Conservation (phyloP, 1,140 invertebrate genomes). For the Archegozetes longisetosus region DNA sequence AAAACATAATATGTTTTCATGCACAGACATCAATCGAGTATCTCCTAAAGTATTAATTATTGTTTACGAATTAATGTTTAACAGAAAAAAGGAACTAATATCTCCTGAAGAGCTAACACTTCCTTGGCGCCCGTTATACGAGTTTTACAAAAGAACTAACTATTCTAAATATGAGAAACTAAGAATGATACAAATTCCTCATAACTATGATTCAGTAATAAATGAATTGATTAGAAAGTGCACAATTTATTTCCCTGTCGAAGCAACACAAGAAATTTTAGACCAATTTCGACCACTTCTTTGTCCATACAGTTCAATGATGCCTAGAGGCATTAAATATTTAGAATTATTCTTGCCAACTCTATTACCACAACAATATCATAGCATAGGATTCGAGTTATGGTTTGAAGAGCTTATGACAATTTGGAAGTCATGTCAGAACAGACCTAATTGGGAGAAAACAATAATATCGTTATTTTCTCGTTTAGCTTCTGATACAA, state of each 20-base stretch:
- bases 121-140: slow-evolving; percentile 70
- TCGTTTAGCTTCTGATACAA: slow-evolving; percentile 49
- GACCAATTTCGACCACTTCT: slow-evolving; percentile 61
- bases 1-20: too few relatives aligned
- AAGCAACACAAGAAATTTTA: slow-evolving; percentile 69
- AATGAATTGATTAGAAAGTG: slow-evolving; percentile 27
- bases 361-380: slow-evolving; percentile 41
- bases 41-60: too few relatives aligned
- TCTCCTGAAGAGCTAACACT: slow-evolving; percentile 59
- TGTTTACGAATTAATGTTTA: too few relatives aligned
- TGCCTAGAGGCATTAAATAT: slow-evolving; percentile 43
- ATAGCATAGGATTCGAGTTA: slow-evolving; percentile 46
- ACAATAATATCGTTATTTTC: slow-evolving; percentile 52
- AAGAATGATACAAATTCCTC: slow-evolving; percentile 38
- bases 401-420: slow-evolving; percentile 70
- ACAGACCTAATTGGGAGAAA: slow-evolving; percentile 51
- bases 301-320: slow-evolving; percentile 47
- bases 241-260: slow-evolving; percentile 45
- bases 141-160: slow-evolving; percentile 38
- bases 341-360: slow-evolving; percentile 62
- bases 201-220: slow-evolving; percentile 21
- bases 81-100: slow-evolving; percentile 57
- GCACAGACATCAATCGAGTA: too few relatives aligned
- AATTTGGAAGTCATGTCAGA: slow-evolving; percentile 55
- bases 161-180: slow-evolving; percentile 36